Evolutionary conservation across 2,888 invertebrate species (phyloP), one percentile per base, ranked within the genome.

Genomic region (Cabera pusaria): DNA sequence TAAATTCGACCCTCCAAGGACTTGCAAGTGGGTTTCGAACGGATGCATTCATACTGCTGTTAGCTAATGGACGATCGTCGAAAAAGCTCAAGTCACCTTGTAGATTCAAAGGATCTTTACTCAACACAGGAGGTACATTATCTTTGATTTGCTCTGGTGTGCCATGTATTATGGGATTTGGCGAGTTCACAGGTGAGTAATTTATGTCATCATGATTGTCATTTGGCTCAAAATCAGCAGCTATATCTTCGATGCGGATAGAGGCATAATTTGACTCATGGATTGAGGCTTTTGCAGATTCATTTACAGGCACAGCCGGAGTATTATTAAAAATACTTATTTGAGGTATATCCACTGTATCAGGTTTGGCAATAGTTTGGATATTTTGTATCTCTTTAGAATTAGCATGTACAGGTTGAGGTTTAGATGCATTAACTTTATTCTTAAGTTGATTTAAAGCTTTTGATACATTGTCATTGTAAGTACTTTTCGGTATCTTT

Each of bases 1-100:
- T 70, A 58, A 85, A 88, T 51, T 89, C 83, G 1, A 76, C 80
- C 37, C 90, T 67, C 90, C 90, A 90, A 1, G 90, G 90, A 28
- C 86, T 89, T 1, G 85, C 83, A 24, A 66, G 48, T 1, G 87
- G 82, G 43, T 78, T 57, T 33, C 76, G 69, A 1, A 54, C 43
- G 5, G 87, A 84, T 4, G 63, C 48, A 47, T 80, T 88, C 75
- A 88, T 78, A 45, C 86, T 88, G 39, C 87, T 88, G 38, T 78
- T 83, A 6, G 88, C 88, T n/a, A 78, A 72, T 12, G 88, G 88
- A 11, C 64, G 55, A 0, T 83, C 84, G 63, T 83, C 81, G 64
- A 87, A 87, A 62, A 86, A 87, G 49, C 86, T 87, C 0, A 74
- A 16, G 17, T 82, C 68, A 10, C 69, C 74, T 62, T 59, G 64